A percentile compares a stretch with the other conserved stretches of the same genome.
Evolutionary conservation across 2,888 invertebrate genomes (phyloP).

Genomic region (Carpatolechia fugitivella): DNA sequence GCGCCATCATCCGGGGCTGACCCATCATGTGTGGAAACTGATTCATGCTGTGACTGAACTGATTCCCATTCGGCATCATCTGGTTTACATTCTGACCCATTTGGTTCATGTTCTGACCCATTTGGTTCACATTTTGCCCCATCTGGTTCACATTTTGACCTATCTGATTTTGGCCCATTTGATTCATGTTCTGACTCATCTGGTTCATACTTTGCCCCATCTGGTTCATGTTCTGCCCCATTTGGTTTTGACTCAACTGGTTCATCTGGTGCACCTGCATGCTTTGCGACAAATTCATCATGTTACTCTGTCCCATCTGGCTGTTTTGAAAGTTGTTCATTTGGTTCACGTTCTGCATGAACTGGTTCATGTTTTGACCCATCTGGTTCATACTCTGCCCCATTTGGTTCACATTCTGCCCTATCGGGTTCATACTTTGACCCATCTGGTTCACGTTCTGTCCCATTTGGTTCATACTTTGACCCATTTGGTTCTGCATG

Average conservation of each 20-base stretch:
- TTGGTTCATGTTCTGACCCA: constrained; percentile 30
- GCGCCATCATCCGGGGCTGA: constrained; percentile 61
- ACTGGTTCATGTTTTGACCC: constrained; percentile 23
- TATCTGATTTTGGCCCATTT: constrained; percentile 28
- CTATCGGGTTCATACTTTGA: constrained; percentile 42
- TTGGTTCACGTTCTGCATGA: constrained; percentile 41
- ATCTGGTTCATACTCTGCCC: constrained; percentile 34
- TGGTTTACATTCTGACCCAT: constrained; percentile 31
- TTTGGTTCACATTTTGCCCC: constrained; percentile 21
- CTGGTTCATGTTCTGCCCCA: constrained; percentile 38
- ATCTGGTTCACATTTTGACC: constrained; percentile 32
- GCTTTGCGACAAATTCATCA: constrained; percentile 29
- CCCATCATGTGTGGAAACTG: constrained; percentile 62
- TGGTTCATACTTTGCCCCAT: constrained; percentile 26
- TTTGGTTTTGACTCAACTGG: constrained; percentile 34
- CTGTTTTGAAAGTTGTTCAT: constrained; percentile 36
- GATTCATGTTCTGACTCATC: constrained; percentile 25
- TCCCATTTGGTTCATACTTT: constrained; percentile 29
- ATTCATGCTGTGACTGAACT: constrained; percentile 53
- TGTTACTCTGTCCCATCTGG: constrained; percentile 42
- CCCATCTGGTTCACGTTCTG: constrained; percentile 36
- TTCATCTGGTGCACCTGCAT: constrained; percentile 26
- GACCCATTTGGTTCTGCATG: constrained; percentile 23
- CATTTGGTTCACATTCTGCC: constrained; percentile 34
- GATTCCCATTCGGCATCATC: constrained; percentile 59